These are phyloP conservation scores for Phaenicophaeus curvirostris DNA, from an alignment of 2,797 vertebrate genomes.

Conservation along the genomic window DNA sequence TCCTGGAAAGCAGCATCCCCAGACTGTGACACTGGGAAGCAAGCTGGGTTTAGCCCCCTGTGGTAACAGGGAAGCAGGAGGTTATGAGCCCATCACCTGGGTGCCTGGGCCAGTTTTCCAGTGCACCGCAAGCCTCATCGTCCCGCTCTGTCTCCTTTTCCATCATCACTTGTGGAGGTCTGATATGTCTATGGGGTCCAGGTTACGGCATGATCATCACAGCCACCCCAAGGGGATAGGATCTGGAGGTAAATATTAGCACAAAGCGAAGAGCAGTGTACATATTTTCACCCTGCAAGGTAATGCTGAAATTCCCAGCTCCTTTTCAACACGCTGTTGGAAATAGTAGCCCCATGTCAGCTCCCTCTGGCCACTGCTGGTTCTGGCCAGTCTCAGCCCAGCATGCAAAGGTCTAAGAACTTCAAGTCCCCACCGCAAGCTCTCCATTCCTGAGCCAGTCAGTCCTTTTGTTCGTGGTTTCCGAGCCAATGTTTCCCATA, in stretches of 20 bases:
- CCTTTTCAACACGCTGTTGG: neutral
- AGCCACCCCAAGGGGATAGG: neutral
- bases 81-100: neutral
- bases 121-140: neutral
- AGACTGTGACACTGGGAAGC: neutral
- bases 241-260: slow-evolving; percentile 40
- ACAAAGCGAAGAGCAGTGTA: neutral
- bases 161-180: neutral
- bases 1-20: neutral
- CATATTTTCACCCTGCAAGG: slow-evolving; percentile 24
- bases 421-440: neutral
- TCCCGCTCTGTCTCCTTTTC: neutral
- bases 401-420: neutral
- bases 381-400: neutral
- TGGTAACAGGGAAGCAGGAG: neutral
- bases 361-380: neutral
- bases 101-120: neutral
- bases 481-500: neutral
- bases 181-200: rapidly evolving
- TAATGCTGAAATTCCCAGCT: slow-evolving; percentile 2
- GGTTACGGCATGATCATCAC: rapidly evolving
- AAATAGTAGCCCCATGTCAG: neutral
- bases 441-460: neutral
- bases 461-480: neutral
- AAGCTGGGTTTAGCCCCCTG: neutral